Conservation (phyloP, 37 sponge, comb jelly and placozoan species). For the Sycon ciliatum region DNA sequence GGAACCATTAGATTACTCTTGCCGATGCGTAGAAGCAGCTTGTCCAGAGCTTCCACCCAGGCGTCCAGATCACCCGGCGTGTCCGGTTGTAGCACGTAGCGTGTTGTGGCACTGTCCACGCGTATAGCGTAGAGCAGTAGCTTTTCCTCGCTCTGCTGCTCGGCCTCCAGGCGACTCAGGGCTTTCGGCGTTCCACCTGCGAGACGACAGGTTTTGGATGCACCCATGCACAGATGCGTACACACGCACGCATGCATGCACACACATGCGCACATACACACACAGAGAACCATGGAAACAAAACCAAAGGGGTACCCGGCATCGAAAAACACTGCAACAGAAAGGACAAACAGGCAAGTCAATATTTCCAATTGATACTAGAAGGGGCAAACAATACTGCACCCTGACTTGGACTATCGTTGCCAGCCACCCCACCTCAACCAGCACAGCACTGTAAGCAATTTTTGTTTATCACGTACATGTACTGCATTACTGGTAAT, state of each 20-base stretch:
- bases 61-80: conserved; percentile 11
- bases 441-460: no score
- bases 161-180: background rate
- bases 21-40: background rate
- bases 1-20: background rate
- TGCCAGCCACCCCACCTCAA: no score
- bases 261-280: conserved; percentile 9
- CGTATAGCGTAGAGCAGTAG: background rate
- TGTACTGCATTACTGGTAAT: no score
- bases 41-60: background rate
- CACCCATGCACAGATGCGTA: background rate
- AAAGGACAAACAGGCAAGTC: background rate
- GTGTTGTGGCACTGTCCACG: no score
- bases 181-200: background rate
- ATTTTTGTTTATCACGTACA: no score
- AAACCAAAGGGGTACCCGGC: background rate
- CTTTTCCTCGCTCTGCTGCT: background rate
- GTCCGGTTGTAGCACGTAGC: no score
- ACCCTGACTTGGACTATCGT: no score
- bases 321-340: background rate
- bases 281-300: background rate
- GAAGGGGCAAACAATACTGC: no score
- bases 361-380: no score
- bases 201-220: no score
- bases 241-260: background rate